These are phyloP conservation scores for Balaenoptera acutorostrata DNA, from an alignment of 2,113 vertebrate species.

Conservation along the genomic window DNA sequence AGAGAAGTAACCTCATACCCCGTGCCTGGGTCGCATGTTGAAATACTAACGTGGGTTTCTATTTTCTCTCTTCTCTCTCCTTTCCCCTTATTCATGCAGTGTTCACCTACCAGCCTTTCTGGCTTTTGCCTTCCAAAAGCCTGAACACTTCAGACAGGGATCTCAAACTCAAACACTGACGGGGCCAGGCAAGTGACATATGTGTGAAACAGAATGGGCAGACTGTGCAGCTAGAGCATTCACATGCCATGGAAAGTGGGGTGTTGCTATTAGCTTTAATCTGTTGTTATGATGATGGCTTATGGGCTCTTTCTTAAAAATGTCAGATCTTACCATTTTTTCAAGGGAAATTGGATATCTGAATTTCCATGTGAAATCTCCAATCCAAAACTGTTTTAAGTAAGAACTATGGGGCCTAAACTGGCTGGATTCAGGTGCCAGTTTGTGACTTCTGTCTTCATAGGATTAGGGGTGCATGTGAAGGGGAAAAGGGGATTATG, in stretches of 20 bases:
- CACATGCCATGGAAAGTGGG: fast-evolving
- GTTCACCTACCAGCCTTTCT: background rate
- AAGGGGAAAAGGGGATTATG: background rate
- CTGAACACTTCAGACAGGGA: background rate
- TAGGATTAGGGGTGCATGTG: background rate
- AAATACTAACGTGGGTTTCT: background rate
- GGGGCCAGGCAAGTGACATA: background rate
- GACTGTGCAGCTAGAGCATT: no score
- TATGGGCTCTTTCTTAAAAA: background rate
- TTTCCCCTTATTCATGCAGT: background rate
- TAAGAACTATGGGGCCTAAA: background rate
- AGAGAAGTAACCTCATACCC: background rate
- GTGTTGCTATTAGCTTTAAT: background rate
- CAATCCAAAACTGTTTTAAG: background rate
- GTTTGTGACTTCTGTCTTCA: background rate
- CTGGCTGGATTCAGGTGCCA: background rate
- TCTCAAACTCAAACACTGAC: background rate
- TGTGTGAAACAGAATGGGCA: background rate
- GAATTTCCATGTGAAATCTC: background rate
- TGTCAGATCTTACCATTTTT: background rate
- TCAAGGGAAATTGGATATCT: background rate
- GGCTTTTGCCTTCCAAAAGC: background rate
- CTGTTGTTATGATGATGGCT: background rate
- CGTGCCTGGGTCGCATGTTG: background rate
- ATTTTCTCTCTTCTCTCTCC: background rate